Base-by-base conservation (phyloP, 1,140 invertebrate species). In the Aleiodes sp. region DNA sequence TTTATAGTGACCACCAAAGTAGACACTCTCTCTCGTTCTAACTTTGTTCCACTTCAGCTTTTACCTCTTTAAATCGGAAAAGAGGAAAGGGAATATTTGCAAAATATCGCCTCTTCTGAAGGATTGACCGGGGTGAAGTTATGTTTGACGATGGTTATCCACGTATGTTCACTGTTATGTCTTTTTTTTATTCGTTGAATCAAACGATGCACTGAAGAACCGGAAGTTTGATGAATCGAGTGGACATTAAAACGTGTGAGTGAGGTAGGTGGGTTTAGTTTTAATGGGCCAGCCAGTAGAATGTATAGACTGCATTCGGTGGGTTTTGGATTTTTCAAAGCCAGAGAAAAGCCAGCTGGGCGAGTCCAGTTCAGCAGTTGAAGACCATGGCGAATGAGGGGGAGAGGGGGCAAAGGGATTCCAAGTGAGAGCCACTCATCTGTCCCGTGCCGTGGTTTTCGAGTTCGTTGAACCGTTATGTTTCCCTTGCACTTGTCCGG, bases 401-500 rank as follows among this genome's bases (percentile, higher is more conserved):
- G n/a, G n/a, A n/a, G n/a, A n/a, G n/a, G 2, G 41, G 10, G 21
- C 46, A 52, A 16, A 21, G 21, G 4, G 19, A 65, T 29, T 65
- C 37, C 35, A 59, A 65, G 63, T 70, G 61, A 63, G 43, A 64
- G 21, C 60, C 56, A 61, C 65, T 72, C 70, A 72, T 72, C 70
- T 72, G 70, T 72, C 70, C 46, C 19, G 46, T n/a, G n/a, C n/a
- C 21, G 46, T 8, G 46, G 46, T 8, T 52, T 37, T 56, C 16
- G 57, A 60, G 70, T 72, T 72, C 70, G 66, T 72, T 72, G 70
- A 72, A 72, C 70, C 35, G 26, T 24, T 65, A 61, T 21, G 46
- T 59, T 59, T 59, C 56, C 28, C 28, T 59, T 59, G 28, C 56
- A 59, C 56, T 59, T 59, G 56, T 59, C 56, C 56, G 26, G 56